A percentile compares a stretch with the other conserved stretches of the same genome.
Conservation (phyloP, 2,113 vertebrate genomes). For the Forbesichthys agassizii region DNA sequence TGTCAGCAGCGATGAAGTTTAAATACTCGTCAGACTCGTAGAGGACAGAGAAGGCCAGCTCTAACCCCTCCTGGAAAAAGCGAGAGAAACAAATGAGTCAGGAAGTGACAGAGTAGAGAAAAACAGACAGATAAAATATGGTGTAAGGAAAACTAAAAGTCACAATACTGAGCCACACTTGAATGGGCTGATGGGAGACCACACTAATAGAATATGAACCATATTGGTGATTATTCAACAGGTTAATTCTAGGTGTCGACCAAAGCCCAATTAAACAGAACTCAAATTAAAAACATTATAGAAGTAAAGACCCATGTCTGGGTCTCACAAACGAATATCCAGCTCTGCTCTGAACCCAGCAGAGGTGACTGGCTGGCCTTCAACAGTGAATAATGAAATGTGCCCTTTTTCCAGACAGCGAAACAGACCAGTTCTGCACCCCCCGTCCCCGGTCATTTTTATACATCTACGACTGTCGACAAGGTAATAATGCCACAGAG, state of each 20-base stretch:
- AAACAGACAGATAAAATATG: not conserved
- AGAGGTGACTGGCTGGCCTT: constrained; percentile 54
- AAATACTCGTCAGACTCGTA: constrained; percentile 96
- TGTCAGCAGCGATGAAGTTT: constrained; percentile 98
- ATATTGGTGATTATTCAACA: not conserved
- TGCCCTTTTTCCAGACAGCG: constrained; percentile 41
- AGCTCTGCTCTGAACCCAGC: constrained; percentile 7
- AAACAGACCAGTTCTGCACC: not conserved
- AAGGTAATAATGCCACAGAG: constrained; percentile 59
- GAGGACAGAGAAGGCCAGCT: constrained; percentile 96
- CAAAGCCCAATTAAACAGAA: not conserved
- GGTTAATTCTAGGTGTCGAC: not conserved
- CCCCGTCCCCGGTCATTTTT: constrained; percentile 29
- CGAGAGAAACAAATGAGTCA: constrained; percentile 4
- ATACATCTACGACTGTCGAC: constrained; percentile 53
- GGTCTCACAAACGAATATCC: constrained; percentile 22
- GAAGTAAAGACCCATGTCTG: constrained; percentile 12
- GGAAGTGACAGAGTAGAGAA: not conserved
- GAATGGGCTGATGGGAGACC: not conserved
- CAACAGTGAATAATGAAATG: constrained; percentile 59
- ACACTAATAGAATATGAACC: not conserved
- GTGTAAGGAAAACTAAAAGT: not conserved
- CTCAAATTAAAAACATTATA: not conserved
- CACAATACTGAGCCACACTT: not conserved
- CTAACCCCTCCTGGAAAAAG: constrained; percentile 88